Conservation (phyloP, 2,888 invertebrate species). For the Eilema sororculum region DNA sequence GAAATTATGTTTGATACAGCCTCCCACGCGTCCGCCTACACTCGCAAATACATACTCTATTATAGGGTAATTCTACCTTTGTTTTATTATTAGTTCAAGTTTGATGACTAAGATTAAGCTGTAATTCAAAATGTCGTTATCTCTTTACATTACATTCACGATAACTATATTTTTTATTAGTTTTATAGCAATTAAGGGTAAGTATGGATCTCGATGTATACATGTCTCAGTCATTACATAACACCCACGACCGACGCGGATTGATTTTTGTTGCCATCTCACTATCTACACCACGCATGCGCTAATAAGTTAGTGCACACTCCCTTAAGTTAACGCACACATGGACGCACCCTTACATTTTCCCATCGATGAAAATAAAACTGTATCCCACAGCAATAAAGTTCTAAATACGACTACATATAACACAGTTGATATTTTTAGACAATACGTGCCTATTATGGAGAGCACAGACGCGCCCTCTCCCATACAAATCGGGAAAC, state of each 20-base stretch:
- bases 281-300: conserved; percentile 73
- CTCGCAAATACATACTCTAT: background rate
- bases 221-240: conserved; percentile 80
- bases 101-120: background rate
- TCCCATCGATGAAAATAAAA: conserved; percentile 41
- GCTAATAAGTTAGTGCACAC: conserved; percentile 72
- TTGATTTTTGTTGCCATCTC: conserved; percentile 82
- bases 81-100: background rate
- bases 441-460: conserved; percentile 79
- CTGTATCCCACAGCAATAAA: conserved; percentile 36
- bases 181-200: conserved; percentile 71
- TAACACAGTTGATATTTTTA: conserved; percentile 76
- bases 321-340: conserved; percentile 55
- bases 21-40: conserved; percentile 43
- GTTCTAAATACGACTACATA: conserved; percentile 32
- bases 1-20: conserved; percentile 17
- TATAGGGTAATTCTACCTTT: background rate
- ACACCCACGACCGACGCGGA: conserved; percentile 80
- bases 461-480: conserved; percentile 81
- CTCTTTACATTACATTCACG: background rate
- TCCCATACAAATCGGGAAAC: conserved; percentile 82
- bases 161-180: conserved; percentile 45
- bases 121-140: background rate
- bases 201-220: conserved; percentile 67
- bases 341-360: conserved; percentile 53